phyloP scores from a whole-genome alignment of 2,113 vertebrate genomes.

The Oreochromis niloticus region DNA sequence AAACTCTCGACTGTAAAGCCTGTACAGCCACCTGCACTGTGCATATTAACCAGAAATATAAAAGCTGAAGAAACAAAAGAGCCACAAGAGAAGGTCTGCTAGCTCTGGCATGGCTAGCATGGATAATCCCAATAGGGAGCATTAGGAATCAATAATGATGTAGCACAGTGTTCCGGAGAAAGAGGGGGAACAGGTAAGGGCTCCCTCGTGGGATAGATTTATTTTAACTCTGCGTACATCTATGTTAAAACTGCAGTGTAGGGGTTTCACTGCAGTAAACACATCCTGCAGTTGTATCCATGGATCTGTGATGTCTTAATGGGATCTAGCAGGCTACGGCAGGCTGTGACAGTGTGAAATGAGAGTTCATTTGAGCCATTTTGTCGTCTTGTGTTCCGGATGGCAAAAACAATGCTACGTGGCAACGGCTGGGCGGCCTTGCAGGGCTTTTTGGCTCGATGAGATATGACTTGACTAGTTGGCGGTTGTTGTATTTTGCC shows the following conservation, averaged over 20 bases:
- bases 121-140: slow-evolving; percentile 10
- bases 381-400: slow-evolving; percentile 50
- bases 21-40: slow-evolving; percentile 4
- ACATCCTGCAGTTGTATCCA: slow-evolving; percentile 24
- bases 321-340: slow-evolving; percentile 36
- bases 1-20: background rate
- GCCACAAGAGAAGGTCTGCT: slow-evolving; percentile 22
- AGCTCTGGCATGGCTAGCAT: slow-evolving; percentile 20
- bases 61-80: slow-evolving; percentile 40
- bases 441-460: slow-evolving; percentile 44
- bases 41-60: slow-evolving; percentile 61
- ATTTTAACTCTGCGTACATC: slow-evolving; percentile 27
- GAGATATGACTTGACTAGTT: slow-evolving; percentile 62
- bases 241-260: slow-evolving; percentile 32
- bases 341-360: slow-evolving; percentile 55
- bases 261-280: slow-evolving; percentile 25
- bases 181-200: slow-evolving; percentile 15
- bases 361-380: slow-evolving; percentile 49
- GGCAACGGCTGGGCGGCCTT: slow-evolving; percentile 19
- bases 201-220: slow-evolving; percentile 21
- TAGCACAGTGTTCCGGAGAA: slow-evolving; percentile 17
- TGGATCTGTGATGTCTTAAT: slow-evolving; percentile 56
- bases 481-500: slow-evolving; percentile 52
- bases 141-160: slow-evolving; percentile 62
- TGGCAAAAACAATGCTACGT: slow-evolving; percentile 49